Evolutionary conservation across 2,797 vertebrate genomes (phyloP).

Genomic region (Scolopax bukidnonensis): DNA sequence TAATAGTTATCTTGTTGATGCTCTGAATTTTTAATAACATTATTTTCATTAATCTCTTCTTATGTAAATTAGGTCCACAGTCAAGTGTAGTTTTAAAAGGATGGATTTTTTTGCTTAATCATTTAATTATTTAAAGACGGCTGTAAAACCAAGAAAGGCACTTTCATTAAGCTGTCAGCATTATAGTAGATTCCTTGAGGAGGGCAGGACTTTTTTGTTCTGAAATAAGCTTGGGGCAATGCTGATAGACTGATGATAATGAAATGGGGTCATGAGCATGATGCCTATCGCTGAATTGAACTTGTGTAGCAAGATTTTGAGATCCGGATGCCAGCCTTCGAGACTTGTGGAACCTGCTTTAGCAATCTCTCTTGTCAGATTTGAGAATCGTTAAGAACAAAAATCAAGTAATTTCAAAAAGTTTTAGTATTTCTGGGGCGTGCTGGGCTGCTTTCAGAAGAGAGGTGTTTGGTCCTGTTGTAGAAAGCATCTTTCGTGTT

Average conservation of each 20-base stretch:
- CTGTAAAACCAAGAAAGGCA: constrained; percentile 69
- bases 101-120: constrained; percentile 70
- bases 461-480: not conserved
- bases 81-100: constrained; percentile 73
- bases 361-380: not conserved
- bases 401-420: not conserved
- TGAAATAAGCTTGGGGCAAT: constrained; percentile 61
- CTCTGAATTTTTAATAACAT: constrained; percentile 77
- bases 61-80: constrained; percentile 73
- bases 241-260: constrained; percentile 66
- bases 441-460: not conserved
- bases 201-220: constrained; percentile 70
- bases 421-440: not conserved
- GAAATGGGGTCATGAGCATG: constrained; percentile 51
- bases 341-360: not conserved
- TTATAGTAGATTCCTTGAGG: constrained; percentile 66
- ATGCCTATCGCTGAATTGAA: constrained; percentile 49
- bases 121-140: constrained; percentile 72
- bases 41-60: constrained; percentile 76
- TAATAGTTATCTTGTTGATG: constrained; percentile 77
- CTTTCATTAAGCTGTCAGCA: constrained; percentile 73
- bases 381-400: not conserved
- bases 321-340: constrained; percentile 7
- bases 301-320: constrained; percentile 26
- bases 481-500: not conserved